These are phyloP conservation scores for Borostomias antarcticus DNA, from an alignment of 2,797 vertebrate species.

Conservation along the genomic window DNA sequence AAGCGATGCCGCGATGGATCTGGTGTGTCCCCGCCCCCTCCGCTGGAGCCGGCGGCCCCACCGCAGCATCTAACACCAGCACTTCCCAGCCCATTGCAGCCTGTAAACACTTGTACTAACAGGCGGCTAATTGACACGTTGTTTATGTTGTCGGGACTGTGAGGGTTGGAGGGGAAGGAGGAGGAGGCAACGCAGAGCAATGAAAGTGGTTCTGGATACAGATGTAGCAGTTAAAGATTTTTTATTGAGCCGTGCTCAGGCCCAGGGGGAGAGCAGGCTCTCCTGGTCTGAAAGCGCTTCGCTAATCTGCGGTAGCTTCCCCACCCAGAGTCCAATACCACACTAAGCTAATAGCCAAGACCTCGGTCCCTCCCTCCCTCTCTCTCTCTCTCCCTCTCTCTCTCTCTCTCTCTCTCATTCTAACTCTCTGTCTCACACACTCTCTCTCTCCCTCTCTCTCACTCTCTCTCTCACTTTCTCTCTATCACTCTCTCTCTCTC, in stretches of 20 bases:
- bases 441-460: neutral
- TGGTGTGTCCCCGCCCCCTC: slow-evolving; percentile 18
- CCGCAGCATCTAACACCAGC: slow-evolving; percentile 3
- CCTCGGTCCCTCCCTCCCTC: neutral
- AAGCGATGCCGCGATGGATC: slow-evolving; percentile 18
- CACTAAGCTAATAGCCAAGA: neutral
- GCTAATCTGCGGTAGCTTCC: slow-evolving; percentile 20
- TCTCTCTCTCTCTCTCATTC: slow-evolving; percentile 42
- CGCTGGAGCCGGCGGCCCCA: neutral
- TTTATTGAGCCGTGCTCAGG: slow-evolving; percentile 45
- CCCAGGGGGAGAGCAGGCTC: slow-evolving; percentile 35
- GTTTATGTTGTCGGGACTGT: slow-evolving; percentile 56
- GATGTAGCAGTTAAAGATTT: slow-evolving; percentile 57
- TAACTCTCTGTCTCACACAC: neutral
- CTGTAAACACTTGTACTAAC: slow-evolving; percentile 62
- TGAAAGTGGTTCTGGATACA: slow-evolving; percentile 44
- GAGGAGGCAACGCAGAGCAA: slow-evolving; percentile 42
- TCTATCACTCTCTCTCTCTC: slow-evolving; percentile 43
- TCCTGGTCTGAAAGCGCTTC: slow-evolving; percentile 22
- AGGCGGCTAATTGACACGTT: slow-evolving; percentile 66
- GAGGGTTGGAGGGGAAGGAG: neutral
- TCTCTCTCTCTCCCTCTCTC: slow-evolving; percentile 21
- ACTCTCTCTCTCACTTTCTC: neutral
- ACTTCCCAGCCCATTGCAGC: slow-evolving; percentile 41
- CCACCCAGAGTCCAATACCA: neutral